Conservation (phyloP, 2,888 invertebrate species). For the Lomographa bimaculata region DNA sequence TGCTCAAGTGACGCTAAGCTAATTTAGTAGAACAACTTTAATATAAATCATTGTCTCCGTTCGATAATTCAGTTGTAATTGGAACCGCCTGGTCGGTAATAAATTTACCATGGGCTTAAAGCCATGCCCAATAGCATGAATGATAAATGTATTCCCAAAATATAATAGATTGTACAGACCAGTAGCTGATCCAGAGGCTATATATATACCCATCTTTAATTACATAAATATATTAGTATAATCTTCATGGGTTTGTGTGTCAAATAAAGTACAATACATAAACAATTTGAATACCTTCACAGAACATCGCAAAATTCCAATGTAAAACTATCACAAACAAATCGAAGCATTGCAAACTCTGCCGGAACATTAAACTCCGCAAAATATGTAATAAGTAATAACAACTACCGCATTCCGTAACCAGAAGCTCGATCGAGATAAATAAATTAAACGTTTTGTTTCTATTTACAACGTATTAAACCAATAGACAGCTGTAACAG, state of each 20-base stretch:
- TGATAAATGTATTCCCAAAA: no score
- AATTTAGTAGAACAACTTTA: conserved; percentile 10
- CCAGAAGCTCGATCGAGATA: conserved; percentile 20
- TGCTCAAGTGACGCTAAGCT: conserved; percentile 8
- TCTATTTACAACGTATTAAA: conserved; percentile 25
- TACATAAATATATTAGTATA: no score
- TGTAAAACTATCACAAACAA: no score
- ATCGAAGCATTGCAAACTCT: no score
- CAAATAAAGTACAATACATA: no score
- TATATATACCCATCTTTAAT: no score
- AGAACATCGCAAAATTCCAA: no score
- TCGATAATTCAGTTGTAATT: conserved; percentile 10
- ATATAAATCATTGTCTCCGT: conserved; percentile 19
- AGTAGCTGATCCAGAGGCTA: no score
- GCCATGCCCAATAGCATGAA: no score
- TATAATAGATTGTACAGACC: no score
- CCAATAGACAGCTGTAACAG: conserved; percentile 23
- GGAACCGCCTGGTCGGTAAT: background rate
- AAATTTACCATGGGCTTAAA: conserved; percentile 4
- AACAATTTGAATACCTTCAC: no score
- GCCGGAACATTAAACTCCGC: conserved; percentile 11
- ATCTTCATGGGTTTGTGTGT: no score
- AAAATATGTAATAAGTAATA: conserved; percentile 12
- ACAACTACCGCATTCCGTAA: conserved; percentile 20
- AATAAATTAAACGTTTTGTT: conserved; percentile 23